Evolutionary conservation across 2,888 invertebrate species (phyloP).

Genomic region (Drosophila koepferae): DNA sequence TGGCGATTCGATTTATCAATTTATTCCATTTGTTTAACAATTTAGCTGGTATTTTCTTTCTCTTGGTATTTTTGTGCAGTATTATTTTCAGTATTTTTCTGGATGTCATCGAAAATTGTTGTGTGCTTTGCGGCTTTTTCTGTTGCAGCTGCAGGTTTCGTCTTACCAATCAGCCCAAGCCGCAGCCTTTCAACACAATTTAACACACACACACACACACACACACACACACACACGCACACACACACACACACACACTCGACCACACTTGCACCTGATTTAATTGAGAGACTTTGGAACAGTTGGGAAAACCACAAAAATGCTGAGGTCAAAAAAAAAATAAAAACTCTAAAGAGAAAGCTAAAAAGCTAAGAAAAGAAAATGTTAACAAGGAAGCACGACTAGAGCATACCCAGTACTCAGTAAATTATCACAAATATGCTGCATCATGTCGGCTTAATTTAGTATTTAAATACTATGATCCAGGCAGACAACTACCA

Average conservation of each 20-base stretch:
- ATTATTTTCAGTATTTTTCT: background rate
- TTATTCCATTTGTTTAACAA: background rate
- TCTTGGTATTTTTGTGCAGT: background rate
- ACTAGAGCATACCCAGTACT: background rate
- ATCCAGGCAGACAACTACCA: background rate
- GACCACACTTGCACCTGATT: background rate
- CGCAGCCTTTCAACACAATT: slow-evolving; percentile 21
- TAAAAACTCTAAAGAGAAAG: background rate
- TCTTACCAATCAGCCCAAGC: slow-evolving; percentile 3
- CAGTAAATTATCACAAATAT: too few relatives aligned
- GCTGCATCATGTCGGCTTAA: fast-evolving
- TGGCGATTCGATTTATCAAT: background rate
- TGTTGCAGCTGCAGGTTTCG: slow-evolving; percentile 26
- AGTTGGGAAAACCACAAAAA: slow-evolving; percentile 26
- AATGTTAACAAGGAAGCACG: background rate
- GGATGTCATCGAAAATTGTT: slow-evolving; percentile 12
- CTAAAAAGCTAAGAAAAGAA: background rate
- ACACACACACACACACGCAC: slow-evolving; percentile 1
- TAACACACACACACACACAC: slow-evolving; percentile 9
- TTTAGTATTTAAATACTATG: background rate
- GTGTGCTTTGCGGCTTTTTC: slow-evolving; percentile 37
- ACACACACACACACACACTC: slow-evolving; percentile 1
- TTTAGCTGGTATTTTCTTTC: background rate
- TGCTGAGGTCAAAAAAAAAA: background rate
- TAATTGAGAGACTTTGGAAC: slow-evolving; percentile 25